Evolutionary conservation across 2,797 vertebrate genomes (phyloP).

Genomic region (Eospalax fontanierii): DNA sequence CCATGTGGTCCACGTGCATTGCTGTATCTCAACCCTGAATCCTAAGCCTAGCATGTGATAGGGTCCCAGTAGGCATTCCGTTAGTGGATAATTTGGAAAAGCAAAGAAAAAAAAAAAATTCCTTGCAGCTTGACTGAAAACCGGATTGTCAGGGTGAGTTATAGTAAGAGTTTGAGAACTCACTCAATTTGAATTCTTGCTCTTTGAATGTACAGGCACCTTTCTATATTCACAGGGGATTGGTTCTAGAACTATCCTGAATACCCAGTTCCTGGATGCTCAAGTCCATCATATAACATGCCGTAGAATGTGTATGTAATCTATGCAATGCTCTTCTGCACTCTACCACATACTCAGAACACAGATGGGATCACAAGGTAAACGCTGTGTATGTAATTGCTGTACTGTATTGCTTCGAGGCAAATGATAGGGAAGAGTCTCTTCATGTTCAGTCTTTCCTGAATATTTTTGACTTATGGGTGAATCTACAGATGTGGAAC

Average conservation of each 20-base stretch:
- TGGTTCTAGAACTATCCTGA: background rate
- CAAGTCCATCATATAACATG: background rate
- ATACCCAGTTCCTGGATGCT: background rate
- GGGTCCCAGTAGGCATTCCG: background rate
- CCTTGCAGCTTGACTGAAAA: background rate
- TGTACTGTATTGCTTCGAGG: background rate
- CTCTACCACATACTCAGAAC: background rate
- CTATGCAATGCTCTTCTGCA: background rate
- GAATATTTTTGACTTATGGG: background rate
- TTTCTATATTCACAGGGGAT: background rate
- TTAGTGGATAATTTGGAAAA: constrained; percentile 17
- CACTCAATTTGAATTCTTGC: background rate
- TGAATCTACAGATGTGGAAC: background rate
- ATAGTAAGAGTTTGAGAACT: background rate
- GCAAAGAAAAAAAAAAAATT: background rate
- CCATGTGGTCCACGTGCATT: background rate
- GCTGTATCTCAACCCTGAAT: background rate
- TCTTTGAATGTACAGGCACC: background rate
- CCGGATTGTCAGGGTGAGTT: background rate
- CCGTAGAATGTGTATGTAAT: background rate
- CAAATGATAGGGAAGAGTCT: background rate
- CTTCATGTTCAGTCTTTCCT: background rate
- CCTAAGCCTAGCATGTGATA: background rate
- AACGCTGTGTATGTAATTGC: background rate
- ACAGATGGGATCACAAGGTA: background rate